Conservation (phyloP, 1,140 invertebrate genomes). For the Drosophila carrolli region DNA sequence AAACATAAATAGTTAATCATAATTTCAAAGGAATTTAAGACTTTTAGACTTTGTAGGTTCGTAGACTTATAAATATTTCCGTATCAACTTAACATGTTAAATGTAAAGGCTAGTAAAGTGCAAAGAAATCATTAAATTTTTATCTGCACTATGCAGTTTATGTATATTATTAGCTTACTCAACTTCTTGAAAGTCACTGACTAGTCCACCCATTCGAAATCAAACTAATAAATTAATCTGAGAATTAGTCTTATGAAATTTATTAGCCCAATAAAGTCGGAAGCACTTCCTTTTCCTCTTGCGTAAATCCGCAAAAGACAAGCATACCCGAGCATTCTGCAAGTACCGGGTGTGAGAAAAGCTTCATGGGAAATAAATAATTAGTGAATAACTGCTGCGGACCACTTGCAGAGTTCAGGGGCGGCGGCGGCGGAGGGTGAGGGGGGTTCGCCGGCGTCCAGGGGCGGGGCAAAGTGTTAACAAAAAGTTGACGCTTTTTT, state of each 20-base stretch:
- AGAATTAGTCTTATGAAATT: background rate
- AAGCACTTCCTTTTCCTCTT: constrained; percentile 33
- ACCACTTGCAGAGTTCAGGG: constrained; percentile 66
- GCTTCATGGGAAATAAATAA: constrained; percentile 75
- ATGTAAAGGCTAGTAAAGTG: too few relatives aligned
- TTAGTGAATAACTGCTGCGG: constrained; percentile 58
- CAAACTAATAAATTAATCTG: background rate
- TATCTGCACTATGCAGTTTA: background rate
- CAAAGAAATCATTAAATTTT: too few relatives aligned
- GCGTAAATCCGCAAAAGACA: constrained; percentile 15
- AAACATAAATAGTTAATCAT: too few relatives aligned
- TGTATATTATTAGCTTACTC: too few relatives aligned
- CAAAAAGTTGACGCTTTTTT: constrained; percentile 56
- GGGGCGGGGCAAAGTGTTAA: constrained; percentile 51
- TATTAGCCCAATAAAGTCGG: constrained; percentile 7
- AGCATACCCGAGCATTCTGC: constrained; percentile 27
- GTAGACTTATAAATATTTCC: too few relatives aligned
- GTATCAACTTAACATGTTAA: too few relatives aligned
- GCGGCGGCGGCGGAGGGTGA: constrained; percentile 10
- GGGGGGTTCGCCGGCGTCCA: constrained; percentile 2
- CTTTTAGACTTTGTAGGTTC: too few relatives aligned
- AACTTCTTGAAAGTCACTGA: too few relatives aligned
- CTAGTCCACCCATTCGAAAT: background rate
- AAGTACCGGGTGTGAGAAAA: constrained; percentile 26
- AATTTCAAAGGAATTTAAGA: too few relatives aligned